A percentile compares a stretch with the other conserved stretches of the same genome.
These are phyloP conservation scores for Lagria hirta DNA, from an alignment of 2,888 invertebrate genomes.

Conservation along the genomic window DNA sequence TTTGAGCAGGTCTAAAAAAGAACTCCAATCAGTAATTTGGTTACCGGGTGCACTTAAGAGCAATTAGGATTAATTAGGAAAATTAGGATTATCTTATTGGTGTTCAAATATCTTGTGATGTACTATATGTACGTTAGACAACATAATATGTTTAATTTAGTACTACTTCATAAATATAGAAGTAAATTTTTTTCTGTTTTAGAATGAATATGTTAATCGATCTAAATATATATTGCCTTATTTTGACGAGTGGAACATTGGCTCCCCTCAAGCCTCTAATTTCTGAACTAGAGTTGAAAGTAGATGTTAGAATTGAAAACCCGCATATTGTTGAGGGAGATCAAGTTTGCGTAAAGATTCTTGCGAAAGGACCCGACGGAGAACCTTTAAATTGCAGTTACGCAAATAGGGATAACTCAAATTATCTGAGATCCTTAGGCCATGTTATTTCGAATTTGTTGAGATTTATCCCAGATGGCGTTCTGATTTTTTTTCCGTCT, in stretches of 20 bases:
- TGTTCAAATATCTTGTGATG: too few species aligned
- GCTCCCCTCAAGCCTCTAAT: constrained; percentile 89
- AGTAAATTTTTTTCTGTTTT: constrained; percentile 30
- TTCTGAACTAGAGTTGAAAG: constrained; percentile 84
- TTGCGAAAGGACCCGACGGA: constrained; percentile 74
- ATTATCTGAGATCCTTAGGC: constrained; percentile 81
- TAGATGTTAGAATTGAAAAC: constrained; percentile 84
- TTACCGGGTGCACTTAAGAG: too few species aligned
- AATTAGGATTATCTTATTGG: too few species aligned
- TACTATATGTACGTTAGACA: too few species aligned
- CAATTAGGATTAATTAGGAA: too few species aligned
- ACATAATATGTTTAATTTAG: too few species aligned
- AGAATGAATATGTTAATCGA: constrained; percentile 84
- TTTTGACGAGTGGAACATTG: constrained; percentile 96
- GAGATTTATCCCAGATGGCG: constrained; percentile 85
- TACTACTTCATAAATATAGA: too few species aligned
- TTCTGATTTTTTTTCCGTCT: constrained; percentile 95
- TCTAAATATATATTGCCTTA: constrained; percentile 80
- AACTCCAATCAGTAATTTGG: too few species aligned
- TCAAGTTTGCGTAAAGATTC: constrained; percentile 84
- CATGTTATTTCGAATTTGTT: constrained; percentile 80
- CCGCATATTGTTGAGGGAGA: constrained; percentile 85
- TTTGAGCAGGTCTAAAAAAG: too few species aligned
- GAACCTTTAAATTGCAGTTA: constrained; percentile 69
- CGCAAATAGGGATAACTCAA: constrained; percentile 76